Evolutionary conservation across 2,797 vertebrate species (phyloP).

Genomic region (Antennarius maculatus): DNA sequence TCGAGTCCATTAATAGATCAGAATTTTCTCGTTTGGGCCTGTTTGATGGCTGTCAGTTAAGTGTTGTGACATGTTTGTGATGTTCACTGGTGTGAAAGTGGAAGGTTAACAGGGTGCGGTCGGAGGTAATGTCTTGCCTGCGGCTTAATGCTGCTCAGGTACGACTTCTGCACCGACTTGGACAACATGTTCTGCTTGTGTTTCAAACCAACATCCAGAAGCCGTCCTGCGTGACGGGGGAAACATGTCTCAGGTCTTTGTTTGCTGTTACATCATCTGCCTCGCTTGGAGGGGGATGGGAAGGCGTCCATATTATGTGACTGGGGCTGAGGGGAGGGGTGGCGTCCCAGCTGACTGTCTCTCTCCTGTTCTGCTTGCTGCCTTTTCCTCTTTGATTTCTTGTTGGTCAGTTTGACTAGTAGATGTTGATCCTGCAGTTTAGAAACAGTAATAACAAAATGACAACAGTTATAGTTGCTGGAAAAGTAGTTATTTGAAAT

Average conservation of each 20-base stretch:
- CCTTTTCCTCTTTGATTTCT: background rate
- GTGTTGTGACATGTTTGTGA: background rate
- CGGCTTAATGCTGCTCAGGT: too few species aligned
- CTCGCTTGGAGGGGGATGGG: constrained; percentile 4
- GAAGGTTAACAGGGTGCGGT: constrained; percentile 5
- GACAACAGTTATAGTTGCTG: too few species aligned
- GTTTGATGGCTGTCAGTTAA: background rate
- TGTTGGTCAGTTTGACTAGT: too few species aligned
- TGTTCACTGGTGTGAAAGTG: background rate
- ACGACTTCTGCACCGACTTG: too few species aligned
- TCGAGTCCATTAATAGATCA: background rate
- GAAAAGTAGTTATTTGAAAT: too few species aligned
- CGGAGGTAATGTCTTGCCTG: background rate
- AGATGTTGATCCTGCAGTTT: too few species aligned
- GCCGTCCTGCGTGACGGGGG: too few species aligned
- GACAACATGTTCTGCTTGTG: too few species aligned
- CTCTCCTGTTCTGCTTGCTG: background rate
- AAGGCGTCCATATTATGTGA: constrained; percentile 11
- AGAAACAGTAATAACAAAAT: too few species aligned
- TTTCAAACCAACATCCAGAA: too few species aligned
- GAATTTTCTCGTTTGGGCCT: background rate
- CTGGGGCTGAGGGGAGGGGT: background rate
- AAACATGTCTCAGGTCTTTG: background rate
- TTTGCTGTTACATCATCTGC: constrained; percentile 21
- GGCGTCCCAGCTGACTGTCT: constrained; percentile 10